These are phyloP conservation scores for Pardalotus punctatus DNA, from an alignment of 2,113 vertebrate genomes.

Conservation along the genomic window DNA sequence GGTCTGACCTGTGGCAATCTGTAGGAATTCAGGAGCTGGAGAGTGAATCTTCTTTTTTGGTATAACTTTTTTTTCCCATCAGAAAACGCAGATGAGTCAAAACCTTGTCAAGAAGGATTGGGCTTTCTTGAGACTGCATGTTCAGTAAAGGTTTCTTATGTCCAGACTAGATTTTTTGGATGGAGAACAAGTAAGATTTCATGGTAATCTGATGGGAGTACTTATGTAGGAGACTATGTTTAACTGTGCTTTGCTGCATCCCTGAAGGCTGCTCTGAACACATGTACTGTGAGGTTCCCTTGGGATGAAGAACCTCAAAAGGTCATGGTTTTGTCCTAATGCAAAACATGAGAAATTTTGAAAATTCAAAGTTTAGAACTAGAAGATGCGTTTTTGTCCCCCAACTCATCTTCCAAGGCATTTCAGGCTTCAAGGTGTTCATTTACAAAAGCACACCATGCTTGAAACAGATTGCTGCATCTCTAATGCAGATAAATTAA, in stretches of 20 bases:
- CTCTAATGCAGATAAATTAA: slow-evolving; percentile 44
- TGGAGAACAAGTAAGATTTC: not conserved
- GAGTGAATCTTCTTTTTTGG: not conserved
- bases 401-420: not conserved
- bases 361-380: not conserved
- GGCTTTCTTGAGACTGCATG: not conserved
- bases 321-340: not conserved
- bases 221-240: not conserved
- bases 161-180: not conserved
- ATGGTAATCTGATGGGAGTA: not conserved
- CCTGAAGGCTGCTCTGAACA: not conserved
- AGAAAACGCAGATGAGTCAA: not conserved
- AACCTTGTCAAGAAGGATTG: not conserved
- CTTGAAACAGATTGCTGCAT: slow-evolving; percentile 25
- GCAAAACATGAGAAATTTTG: not conserved
- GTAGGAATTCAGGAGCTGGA: not conserved
- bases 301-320: not conserved
- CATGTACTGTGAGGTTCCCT: not conserved
- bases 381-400: not conserved
- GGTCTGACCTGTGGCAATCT: not conserved
- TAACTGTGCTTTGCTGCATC: not conserved
- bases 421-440: not conserved
- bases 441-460: not conserved
- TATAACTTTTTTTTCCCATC: not conserved
- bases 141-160: not conserved